Evolutionary conservation across 2,113 vertebrate genomes (phyloP), one percentile per base, ranked within the genome.

Genomic region (Dicentrarchus labrax): DNA sequence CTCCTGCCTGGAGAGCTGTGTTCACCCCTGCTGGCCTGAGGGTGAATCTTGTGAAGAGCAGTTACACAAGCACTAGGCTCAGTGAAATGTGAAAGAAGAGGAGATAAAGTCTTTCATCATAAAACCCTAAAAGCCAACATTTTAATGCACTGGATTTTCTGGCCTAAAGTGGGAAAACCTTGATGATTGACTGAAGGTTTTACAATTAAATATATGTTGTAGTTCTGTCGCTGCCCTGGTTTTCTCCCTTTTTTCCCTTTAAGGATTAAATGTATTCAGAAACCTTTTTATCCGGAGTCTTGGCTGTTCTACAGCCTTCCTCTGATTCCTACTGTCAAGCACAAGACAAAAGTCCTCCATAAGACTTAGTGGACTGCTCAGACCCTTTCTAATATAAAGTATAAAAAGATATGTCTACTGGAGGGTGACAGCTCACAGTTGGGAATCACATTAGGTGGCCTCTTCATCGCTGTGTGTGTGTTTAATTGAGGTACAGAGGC

Each of bases 391-490:
- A 90, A 88, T 78, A 69, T 71, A 38, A 76, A 76, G 82, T 76
- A 73, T 77, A 72, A 84, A 84, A 84, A 86, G 85, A 87, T 80
- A 86, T 56, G 76, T 85, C 81, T 82, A 72, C 62, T 83, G 59
- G 69, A 80, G 85, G 84, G 77, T 90, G 92, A 92, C 89, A 86
- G 75, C 77, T 87, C 74, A 59, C 78, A 83, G 92, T 80, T 1
- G 56, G 85, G 80, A 66, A 72, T 76, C 66, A 61, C 74, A 84
- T 86, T 74, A 90, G 81, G 83, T 84, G 84, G 80, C 65, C 69
- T 77, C 64, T 77, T 59, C 50, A 50, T 74, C 3, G 19, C 60
- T 72, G 39, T 79, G 71, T 73, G 69, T 75, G 76, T 82, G 22
- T 76, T 36, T 56, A 17, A 78, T 47, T 57, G 72, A 51, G 81